phyloP scores from a whole-genome alignment of 2,888 invertebrate genomes.

The Stegana nigrithorax region DNA sequence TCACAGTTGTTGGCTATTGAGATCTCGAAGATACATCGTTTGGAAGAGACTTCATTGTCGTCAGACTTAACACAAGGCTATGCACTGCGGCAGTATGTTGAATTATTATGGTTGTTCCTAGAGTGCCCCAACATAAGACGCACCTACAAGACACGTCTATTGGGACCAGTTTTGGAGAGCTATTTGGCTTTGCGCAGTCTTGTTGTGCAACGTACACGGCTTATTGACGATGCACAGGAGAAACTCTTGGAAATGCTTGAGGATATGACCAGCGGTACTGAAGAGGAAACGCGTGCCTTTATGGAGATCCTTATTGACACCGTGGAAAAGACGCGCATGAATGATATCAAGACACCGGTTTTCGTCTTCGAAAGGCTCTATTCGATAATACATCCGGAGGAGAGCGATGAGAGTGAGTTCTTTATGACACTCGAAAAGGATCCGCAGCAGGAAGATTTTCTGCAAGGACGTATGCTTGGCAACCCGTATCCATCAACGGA shows the following conservation, averaged over 20 bases:
- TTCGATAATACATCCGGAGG: slow-evolving; percentile 97
- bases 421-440: slow-evolving; percentile 97
- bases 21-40: slow-evolving; percentile 86
- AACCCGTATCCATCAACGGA: slow-evolving; percentile 97
- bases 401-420: slow-evolving; percentile 97
- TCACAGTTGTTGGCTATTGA: slow-evolving; percentile 89
- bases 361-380: slow-evolving; percentile 97
- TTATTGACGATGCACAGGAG: slow-evolving; percentile 97
- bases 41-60: slow-evolving; percentile 92
- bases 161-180: slow-evolving; percentile 82
- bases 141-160: slow-evolving; percentile 88
- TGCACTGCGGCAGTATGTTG: slow-evolving; percentile 90
- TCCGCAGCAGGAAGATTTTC: slow-evolving; percentile 98
- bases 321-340: slow-evolving; percentile 88
- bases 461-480: slow-evolving; percentile 95
- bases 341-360: slow-evolving; percentile 95
- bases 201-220: slow-evolving; percentile 92
- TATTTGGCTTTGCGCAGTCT: slow-evolving; percentile 90
- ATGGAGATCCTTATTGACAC: slow-evolving; percentile 98
- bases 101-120: slow-evolving; percentile 87
- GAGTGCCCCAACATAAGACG: slow-evolving; percentile 89
- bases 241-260: slow-evolving; percentile 91
- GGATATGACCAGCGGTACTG: slow-evolving; percentile 95
- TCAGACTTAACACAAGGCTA: slow-evolving; percentile 95
- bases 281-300: slow-evolving; percentile 95